Conservation (phyloP, 2,113 vertebrate species). For the Pao palembangensis region DNA sequence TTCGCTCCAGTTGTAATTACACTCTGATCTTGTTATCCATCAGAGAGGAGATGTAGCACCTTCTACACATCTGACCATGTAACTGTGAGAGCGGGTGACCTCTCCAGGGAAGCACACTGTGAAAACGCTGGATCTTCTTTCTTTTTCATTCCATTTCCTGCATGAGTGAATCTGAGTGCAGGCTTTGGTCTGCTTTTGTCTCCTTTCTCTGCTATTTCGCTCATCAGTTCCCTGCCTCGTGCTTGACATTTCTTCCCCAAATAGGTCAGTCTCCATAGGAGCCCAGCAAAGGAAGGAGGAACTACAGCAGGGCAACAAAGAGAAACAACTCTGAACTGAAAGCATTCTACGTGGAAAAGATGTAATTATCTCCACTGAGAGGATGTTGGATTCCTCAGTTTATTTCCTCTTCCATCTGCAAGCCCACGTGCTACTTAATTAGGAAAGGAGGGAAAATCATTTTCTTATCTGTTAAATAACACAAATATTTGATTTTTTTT, state of each 20-base stretch:
- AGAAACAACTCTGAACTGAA: constrained; percentile 58
- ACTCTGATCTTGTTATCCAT: constrained; percentile 43
- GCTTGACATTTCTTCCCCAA: constrained; percentile 69
- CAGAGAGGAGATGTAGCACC: constrained; percentile 18
- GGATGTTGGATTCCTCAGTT: constrained; percentile 28
- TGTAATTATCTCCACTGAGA: constrained; percentile 57
- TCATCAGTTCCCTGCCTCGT: constrained; percentile 51
- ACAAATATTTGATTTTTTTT: constrained; percentile 40
- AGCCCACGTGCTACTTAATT: constrained; percentile 48
- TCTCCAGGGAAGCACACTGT: constrained; percentile 37
- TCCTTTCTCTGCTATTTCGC: constrained; percentile 44
- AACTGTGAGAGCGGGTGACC: constrained; percentile 43
- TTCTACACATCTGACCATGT: constrained; percentile 26
- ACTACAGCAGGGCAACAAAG: constrained; percentile 16
- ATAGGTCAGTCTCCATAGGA: constrained; percentile 65
- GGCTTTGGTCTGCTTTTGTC: constrained; percentile 69
- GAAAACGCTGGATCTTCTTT: constrained; percentile 52
- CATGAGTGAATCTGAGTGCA: constrained; percentile 66
- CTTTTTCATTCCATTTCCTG: constrained; percentile 69
- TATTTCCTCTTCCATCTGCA: constrained; percentile 24
- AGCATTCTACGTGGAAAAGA: constrained; percentile 45
- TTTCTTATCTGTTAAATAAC: constrained; percentile 41
- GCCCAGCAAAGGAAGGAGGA: constrained; percentile 7
- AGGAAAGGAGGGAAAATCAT: constrained; percentile 44
- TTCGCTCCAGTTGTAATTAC: constrained; percentile 48